Base-by-base conservation (phyloP, 2,888 invertebrate species). In the Steromphala cineraria region DNA sequence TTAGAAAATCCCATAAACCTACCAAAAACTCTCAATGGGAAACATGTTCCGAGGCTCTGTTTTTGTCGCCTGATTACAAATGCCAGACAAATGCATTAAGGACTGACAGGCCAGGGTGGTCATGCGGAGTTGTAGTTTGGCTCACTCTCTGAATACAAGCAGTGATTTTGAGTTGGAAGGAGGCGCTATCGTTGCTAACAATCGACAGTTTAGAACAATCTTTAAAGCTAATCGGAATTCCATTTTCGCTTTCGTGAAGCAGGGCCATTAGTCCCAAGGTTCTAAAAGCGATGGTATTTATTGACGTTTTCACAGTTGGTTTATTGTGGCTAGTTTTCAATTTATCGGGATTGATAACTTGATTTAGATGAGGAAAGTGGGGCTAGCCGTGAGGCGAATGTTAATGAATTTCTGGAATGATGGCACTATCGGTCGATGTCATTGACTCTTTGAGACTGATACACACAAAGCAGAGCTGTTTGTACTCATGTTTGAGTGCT, bases 271-370 rank as follows among this genome's bases (percentile, higher is more conserved):
- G 62, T 62, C 28, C 24, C 28, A 13, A 7, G 15, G 28, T 17
- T 28, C 62, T 62, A 62, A 28, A 24, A 5, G 62, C 28, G 62
- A 28, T 24, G 62, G 28, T 17, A 28, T 24, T 15, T 62, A 62
- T 62, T 62, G 62, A 62, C 62, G 62, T 62, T 62, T 62, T 62
- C 24, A 62, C 62, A 62, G 62, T 28, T 62, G 10, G 62, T 62
- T 62, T 62, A 62, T 62, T 62, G 24, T 62, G 62, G 62, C 24
- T 62, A 24, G 62, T 62, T 62, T 56, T 62, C 62, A 62, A 62
- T 62, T 28, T 62, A 15, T 13, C 62, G 24, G 28, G 62, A 62
- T 62, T 62, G 62, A 62, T 62, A 62, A 62, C 62, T 62, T 62
- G 62, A 62, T 62, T 62, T 62, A 1, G 28, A 62, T 28, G 62